Evolutionary conservation across 2,797 vertebrate species (phyloP).

Genomic region (Mastacembelus armatus): DNA sequence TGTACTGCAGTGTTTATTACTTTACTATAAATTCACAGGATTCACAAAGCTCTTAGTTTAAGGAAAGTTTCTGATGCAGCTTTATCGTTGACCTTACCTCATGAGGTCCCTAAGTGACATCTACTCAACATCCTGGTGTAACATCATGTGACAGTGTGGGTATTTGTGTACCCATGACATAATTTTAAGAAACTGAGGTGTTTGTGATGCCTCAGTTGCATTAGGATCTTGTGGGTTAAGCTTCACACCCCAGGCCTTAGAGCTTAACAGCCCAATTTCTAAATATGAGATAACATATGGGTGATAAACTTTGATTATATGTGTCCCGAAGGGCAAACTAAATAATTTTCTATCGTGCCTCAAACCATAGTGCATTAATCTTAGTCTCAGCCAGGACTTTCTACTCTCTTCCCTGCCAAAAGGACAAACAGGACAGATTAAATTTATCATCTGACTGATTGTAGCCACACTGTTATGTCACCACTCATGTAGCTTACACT

Average conservation of each 20-base stretch:
- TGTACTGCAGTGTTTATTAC: no score
- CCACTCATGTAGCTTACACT: constrained; percentile 2
- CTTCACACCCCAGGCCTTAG: not conserved
- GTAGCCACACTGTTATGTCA: constrained; percentile 18
- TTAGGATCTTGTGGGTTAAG: no score
- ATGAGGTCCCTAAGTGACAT: no score
- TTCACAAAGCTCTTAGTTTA: no score
- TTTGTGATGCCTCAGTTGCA: no score
- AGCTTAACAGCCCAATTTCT: not conserved
- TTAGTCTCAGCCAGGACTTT: constrained; percentile 1
- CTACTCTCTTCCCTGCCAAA: not conserved
- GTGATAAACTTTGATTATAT: constrained; percentile 19
- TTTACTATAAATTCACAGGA: no score
- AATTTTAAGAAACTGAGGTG: no score
- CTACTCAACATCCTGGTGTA: no score
- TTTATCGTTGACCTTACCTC: no score
- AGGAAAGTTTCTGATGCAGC: no score
- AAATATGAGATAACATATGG: not conserved
- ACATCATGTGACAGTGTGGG: no score
- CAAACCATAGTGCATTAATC: constrained; percentile 21
- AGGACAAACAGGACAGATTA: constrained; percentile 25
- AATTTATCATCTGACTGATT: constrained; percentile 13
- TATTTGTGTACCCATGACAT: no score
- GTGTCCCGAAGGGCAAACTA: not conserved
- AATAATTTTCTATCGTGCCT: constrained; percentile 23